A percentile compares a stretch with the other conserved stretches of the same genome.
phyloP scores from a whole-genome alignment of 2,797 vertebrate genomes.

The Novumbra hubbsi region DNA sequence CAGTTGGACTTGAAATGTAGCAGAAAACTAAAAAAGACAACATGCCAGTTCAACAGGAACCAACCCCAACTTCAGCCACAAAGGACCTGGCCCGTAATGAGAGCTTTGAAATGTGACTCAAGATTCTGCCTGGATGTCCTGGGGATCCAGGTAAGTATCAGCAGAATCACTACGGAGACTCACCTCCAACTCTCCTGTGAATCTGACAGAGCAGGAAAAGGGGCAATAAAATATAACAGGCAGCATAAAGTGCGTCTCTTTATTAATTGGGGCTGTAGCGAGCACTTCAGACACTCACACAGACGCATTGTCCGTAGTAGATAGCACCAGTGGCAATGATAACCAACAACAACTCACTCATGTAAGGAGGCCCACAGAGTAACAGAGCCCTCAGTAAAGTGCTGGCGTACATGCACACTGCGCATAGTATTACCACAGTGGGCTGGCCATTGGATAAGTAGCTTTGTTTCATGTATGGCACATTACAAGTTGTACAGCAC shows the following conservation, averaged over 20 bases:
- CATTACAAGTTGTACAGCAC: constrained; percentile 61
- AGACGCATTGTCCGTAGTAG: constrained; percentile 47
- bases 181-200: constrained; percentile 4
- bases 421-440: constrained; percentile 70
- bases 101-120: neutral
- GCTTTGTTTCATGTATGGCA: constrained; percentile 76
- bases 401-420: constrained; percentile 30
- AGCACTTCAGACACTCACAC: constrained; percentile 65
- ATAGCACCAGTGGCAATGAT: constrained; percentile 77
- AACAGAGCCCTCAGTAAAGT: constrained; percentile 16
- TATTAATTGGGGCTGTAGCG: constrained; percentile 55
- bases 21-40: neutral
- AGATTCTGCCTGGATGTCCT: neutral
- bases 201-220: constrained; percentile 25
- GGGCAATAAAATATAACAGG: constrained; percentile 41
- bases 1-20: neutral
- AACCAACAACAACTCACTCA: constrained; percentile 60
- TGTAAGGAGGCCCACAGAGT: constrained; percentile 60
- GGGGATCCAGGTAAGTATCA: neutral
- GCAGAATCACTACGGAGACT: neutral
- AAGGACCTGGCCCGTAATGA: neutral
- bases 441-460: constrained; percentile 63
- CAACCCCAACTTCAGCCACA: neutral
- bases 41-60: neutral
- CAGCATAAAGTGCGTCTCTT: constrained; percentile 69